Conservation (phyloP, 2,113 vertebrate species). For the Plecturocebus donacophilus region DNA sequence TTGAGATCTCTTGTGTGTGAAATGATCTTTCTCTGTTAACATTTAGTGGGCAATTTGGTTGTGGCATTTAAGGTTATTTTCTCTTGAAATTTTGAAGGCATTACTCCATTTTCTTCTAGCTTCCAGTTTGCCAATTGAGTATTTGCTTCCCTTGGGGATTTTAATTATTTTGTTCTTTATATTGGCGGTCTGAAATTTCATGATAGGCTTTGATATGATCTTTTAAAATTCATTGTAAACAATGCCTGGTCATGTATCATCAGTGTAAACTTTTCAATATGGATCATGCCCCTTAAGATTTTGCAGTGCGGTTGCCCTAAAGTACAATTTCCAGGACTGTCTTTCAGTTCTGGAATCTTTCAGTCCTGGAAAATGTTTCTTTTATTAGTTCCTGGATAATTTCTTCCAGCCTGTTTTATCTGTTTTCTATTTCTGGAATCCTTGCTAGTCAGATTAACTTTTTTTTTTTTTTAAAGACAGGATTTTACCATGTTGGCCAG, state of each 20-base stretch:
- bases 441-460: not conserved
- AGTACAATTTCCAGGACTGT: not conserved
- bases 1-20: not conserved
- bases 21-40: constrained; percentile 20
- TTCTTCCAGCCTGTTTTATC: not conserved
- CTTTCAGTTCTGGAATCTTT: not conserved
- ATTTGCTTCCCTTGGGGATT: not conserved
- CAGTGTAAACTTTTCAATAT: not conserved
- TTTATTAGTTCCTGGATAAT: not conserved
- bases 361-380: not conserved
- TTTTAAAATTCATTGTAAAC: not conserved
- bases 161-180: not conserved
- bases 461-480: not conserved
- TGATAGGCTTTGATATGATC: not conserved
- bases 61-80: not conserved
- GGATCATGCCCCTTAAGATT: not conserved
- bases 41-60: not conserved
- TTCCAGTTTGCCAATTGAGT: not conserved
- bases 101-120: not conserved
- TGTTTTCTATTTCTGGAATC: constrained; percentile 6
- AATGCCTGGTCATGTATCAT: not conserved
- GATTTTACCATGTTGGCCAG: no score
- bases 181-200: not conserved
- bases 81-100: not conserved
- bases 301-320: not conserved